Conservation (phyloP, 2,113 vertebrate species). For the Pangasianodon gigas region DNA sequence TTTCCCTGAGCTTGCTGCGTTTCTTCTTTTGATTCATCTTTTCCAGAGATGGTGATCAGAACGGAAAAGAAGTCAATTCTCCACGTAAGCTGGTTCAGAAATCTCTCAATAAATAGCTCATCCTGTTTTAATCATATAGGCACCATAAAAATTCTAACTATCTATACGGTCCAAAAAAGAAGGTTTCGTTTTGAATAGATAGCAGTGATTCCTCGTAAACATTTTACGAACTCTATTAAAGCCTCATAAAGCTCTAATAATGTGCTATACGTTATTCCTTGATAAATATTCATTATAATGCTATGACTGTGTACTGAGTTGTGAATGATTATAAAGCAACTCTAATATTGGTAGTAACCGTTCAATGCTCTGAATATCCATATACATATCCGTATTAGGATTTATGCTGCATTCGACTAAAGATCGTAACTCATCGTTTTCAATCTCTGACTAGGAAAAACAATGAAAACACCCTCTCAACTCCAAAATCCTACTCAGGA, state of each 20-base stretch:
- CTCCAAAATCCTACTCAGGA: background rate
- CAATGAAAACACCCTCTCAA: background rate
- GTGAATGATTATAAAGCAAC: background rate
- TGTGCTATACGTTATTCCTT: background rate
- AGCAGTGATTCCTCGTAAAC: background rate
- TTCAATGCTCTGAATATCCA: background rate
- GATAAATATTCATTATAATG: background rate
- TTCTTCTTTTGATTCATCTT: background rate
- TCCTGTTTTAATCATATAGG: background rate
- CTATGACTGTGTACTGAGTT: background rate
- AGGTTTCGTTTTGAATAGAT: background rate
- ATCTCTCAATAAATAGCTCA: background rate
- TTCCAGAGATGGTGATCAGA: conserved; percentile 1
- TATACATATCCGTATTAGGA: background rate
- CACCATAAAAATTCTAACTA: background rate
- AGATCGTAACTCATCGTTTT: background rate
- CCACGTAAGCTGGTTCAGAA: background rate
- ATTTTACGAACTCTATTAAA: background rate
- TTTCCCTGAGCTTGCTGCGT: background rate
- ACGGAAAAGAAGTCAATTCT: background rate
- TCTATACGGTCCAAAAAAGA: background rate
- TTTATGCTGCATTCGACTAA: background rate
- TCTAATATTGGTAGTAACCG: background rate
- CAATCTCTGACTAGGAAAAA: background rate
- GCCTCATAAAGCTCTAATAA: background rate